These are phyloP conservation scores for Eudasyphora cyanicolor DNA, from an alignment of 2,888 invertebrate genomes.

Conservation along the genomic window DNA sequence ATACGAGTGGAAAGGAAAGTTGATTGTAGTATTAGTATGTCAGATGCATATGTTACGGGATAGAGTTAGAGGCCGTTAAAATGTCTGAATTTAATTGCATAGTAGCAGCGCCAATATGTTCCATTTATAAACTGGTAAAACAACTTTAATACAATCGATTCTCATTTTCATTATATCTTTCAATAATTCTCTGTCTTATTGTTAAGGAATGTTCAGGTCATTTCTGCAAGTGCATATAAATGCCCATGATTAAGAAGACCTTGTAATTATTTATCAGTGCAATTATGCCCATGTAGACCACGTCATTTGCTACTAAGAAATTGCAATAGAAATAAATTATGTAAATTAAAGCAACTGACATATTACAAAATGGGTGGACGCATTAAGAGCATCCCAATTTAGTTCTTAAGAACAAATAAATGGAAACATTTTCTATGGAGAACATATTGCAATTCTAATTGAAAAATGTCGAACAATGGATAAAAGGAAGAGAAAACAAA, in stretches of 20 bases:
- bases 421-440: too few relatives aligned
- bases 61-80: too few relatives aligned
- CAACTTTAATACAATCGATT: background rate
- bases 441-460: too few relatives aligned
- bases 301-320: background rate
- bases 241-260: background rate
- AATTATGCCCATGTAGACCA: background rate
- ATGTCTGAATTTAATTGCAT: background rate
- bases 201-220: background rate
- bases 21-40: too few relatives aligned
- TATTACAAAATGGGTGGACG: background rate
- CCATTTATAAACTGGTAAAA: conserved; percentile 1
- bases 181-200: background rate
- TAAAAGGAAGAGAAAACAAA: too few relatives aligned
- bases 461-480: too few relatives aligned
- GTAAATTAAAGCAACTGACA: background rate
- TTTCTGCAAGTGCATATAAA: conserved; percentile 3
- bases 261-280: background rate
- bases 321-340: conserved; percentile 5
- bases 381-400: too few relatives aligned
- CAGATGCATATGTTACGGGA: too few relatives aligned
- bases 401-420: background rate
- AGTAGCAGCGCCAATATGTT: background rate
- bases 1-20: too few relatives aligned
- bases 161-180: background rate